Evolutionary conservation across 1,140 invertebrate species (phyloP).

Genomic region (Capitella teleta): DNA sequence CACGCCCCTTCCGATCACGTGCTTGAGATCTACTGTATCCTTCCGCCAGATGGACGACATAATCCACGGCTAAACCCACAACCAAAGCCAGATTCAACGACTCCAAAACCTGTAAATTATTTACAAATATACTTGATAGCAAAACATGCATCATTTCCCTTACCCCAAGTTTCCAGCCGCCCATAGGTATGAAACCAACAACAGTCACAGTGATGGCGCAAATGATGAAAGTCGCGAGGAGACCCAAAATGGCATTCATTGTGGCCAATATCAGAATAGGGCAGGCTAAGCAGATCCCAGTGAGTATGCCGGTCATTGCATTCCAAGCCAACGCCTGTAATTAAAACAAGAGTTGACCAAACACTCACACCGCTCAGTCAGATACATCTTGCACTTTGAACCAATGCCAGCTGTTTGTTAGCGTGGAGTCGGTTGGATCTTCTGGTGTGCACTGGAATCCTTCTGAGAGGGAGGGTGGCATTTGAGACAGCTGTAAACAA

Average conservation of each 20-base stretch:
- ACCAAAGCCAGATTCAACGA: conserved; percentile 29
- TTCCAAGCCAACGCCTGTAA: background rate
- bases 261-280: conserved; percentile 24
- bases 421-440: too few species aligned
- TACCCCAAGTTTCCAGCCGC: conserved; percentile 4
- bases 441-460: too few species aligned
- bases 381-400: background rate
- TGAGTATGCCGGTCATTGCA: background rate
- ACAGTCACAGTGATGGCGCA: background rate
- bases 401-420: too few species aligned
- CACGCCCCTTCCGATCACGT: conserved; percentile 14
- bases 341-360: too few species aligned
- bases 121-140: background rate
- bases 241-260: conserved; percentile 24
- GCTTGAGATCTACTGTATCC: conserved; percentile 19
- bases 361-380: too few species aligned
- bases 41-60: conserved; percentile 29
- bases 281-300: background rate
- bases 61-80: conserved; percentile 28
- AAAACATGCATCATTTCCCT: background rate
- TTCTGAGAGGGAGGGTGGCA: too few species aligned
- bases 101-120: conserved; percentile 17
- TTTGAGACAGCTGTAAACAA: too few species aligned
- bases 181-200: background rate
- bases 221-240: conserved; percentile 23